A percentile compares a stretch with the other conserved stretches of the same genome.
These are phyloP conservation scores for Cerceris ruficornis DNA, from an alignment of 2,888 invertebrate species.

Conservation along the genomic window DNA sequence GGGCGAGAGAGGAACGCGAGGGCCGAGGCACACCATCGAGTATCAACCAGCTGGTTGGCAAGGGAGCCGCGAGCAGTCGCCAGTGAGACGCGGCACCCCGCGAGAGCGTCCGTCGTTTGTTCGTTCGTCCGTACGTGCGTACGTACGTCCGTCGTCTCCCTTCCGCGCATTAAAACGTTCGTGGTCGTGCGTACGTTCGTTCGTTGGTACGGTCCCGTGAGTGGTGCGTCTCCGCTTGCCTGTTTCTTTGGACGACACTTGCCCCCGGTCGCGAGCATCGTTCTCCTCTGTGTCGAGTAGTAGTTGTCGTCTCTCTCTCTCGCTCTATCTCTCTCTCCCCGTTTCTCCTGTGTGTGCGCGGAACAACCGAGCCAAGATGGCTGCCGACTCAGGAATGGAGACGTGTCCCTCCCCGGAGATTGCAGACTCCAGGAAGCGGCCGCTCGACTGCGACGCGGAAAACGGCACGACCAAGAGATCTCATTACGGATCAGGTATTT, in stretches of 20 bases:
- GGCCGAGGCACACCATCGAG: constrained; percentile 68
- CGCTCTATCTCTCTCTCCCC: constrained; percentile 49
- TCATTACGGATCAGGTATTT: constrained; percentile 93
- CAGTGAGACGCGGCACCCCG: constrained; percentile 80
- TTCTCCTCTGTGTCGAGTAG: constrained; percentile 45
- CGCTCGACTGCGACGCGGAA: constrained; percentile 93
- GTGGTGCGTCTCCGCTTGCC: constrained; percentile 52
- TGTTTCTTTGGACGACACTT: constrained; percentile 59
- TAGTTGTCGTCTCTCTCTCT: constrained; percentile 17
- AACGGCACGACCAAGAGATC: constrained; percentile 95
- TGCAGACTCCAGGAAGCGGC: constrained; percentile 94
- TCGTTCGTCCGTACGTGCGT: constrained; percentile 63
- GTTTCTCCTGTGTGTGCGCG: constrained; percentile 61
- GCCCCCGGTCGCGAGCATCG: constrained; percentile 59
- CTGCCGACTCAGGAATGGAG: constrained; percentile 96
- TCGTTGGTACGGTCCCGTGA: constrained; percentile 59
- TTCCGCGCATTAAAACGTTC: constrained; percentile 38
- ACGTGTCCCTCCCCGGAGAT: constrained; percentile 96
- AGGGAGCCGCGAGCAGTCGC: constrained; percentile 77
- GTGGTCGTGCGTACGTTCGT: constrained; percentile 66
- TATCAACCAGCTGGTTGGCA: constrained; percentile 78
- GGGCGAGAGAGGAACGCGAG: constrained; percentile 61
- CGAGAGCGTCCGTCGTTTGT: constrained; percentile 72
- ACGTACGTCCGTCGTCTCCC: constrained; percentile 61
- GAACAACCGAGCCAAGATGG: constrained; percentile 86